These are phyloP conservation scores for Fundulus diaphanus DNA, from an alignment of 2,797 vertebrate species.

Conservation along the genomic window DNA sequence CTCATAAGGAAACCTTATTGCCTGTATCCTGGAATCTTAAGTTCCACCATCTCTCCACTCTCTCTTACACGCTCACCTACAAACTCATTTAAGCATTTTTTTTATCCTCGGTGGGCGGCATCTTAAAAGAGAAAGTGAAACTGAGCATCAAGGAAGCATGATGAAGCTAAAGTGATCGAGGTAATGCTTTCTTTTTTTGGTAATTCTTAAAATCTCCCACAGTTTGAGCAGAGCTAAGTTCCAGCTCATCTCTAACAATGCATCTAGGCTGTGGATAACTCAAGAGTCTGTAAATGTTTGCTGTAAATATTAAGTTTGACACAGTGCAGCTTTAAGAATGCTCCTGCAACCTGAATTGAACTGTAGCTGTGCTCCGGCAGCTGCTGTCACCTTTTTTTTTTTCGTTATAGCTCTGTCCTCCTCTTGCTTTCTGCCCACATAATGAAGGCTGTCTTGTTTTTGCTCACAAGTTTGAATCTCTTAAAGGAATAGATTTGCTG, in stretches of 20 bases:
- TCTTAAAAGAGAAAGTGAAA: slow-evolving; percentile 83
- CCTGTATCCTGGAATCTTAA: background rate
- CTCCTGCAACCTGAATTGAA: slow-evolving; percentile 34
- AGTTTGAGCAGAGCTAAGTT: background rate
- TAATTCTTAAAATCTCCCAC: background rate
- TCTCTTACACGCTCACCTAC: slow-evolving; percentile 15
- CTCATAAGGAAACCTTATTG: background rate
- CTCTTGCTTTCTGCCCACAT: slow-evolving; percentile 41
- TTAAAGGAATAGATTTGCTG: slow-evolving; percentile 15
- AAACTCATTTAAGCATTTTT: slow-evolving; percentile 7
- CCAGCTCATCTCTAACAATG: background rate
- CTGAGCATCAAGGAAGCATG: slow-evolving; percentile 37
- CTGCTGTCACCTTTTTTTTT: slow-evolving; percentile 62
- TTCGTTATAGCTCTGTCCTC: slow-evolving; percentile 32
- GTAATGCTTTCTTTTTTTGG: slow-evolving; percentile 42
- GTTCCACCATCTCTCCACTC: background rate
- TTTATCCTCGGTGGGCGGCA: slow-evolving; percentile 57
- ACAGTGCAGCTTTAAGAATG: background rate
- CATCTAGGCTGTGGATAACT: background rate
- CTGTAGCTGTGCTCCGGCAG: slow-evolving; percentile 47
- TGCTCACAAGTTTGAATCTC: slow-evolving; percentile 37
- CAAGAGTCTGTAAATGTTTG: background rate
- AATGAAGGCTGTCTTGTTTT: slow-evolving; percentile 47
- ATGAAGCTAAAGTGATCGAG: slow-evolving; percentile 62
- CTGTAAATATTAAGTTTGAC: background rate